Evolutionary conservation across 2,797 vertebrate genomes (phyloP).

Genomic region (Sebastes trivittatus): DNA sequence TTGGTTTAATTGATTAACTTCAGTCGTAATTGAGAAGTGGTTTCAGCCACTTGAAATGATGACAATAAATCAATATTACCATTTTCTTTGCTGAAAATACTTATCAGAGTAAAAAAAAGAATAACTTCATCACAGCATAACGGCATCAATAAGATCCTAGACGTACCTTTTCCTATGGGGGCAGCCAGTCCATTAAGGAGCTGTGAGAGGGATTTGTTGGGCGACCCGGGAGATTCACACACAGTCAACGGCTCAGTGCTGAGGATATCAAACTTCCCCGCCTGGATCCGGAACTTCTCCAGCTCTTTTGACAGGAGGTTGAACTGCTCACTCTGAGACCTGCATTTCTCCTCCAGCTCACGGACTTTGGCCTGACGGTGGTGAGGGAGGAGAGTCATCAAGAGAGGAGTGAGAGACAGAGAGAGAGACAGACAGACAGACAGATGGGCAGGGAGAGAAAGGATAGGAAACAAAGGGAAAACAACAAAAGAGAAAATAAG

Average conservation of each 20-base stretch:
- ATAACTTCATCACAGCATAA: not conserved
- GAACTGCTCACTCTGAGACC: conserved; percentile 96
- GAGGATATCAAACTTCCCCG: conserved; percentile 91
- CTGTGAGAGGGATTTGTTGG: conserved; percentile 88
- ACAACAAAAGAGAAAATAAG: conserved; percentile 22
- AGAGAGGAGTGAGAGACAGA: conserved; percentile 15
- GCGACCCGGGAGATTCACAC: conserved; percentile 81
- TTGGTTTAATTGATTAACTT: not conserved
- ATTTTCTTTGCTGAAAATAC: not conserved
- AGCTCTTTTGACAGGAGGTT: conserved; percentile 95
- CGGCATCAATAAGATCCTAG: not conserved
- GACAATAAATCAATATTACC: not conserved
- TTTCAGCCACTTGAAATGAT: not conserved
- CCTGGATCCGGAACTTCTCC: conserved; percentile 92
- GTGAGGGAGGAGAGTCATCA: conserved; percentile 34
- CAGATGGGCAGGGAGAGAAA: not conserved
- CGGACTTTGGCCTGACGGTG: conserved; percentile 91
- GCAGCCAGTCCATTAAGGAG: conserved; percentile 93
- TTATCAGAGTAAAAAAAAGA: not conserved
- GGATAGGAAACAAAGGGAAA: not conserved
- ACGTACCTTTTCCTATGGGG: conserved; percentile 89
- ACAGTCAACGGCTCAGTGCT: conserved; percentile 79
- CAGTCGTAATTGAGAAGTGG: not conserved
- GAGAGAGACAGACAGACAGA: not conserved
- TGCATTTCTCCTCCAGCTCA: conserved; percentile 97